Percentiles rank a stretch among this genome's conserved stretches.
phyloP scores from a whole-genome alignment of 2,888 invertebrate species.

The Phortica okadai region DNA sequence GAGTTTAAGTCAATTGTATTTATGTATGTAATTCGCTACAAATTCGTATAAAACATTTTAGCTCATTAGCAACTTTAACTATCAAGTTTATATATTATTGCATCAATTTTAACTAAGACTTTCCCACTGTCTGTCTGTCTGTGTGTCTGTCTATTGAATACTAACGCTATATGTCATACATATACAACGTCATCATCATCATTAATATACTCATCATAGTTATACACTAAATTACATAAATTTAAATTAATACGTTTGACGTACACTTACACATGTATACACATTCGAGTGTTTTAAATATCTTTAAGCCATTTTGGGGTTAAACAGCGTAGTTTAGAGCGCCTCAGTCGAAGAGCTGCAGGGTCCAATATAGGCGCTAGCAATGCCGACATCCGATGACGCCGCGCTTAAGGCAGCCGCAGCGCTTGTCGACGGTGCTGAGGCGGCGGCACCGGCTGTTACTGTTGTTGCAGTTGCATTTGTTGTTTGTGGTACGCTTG shows the following conservation, averaged over 20 bases:
- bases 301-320: conserved; percentile 4
- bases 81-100: conserved; percentile 49
- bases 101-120: conserved; percentile 47
- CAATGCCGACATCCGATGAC: conserved; percentile 43
- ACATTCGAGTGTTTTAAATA: background rate
- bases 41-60: conserved; percentile 33
- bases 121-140: background rate
- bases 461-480: conserved; percentile 42
- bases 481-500: conserved; percentile 39
- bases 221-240: background rate
- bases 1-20: background rate
- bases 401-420: conserved; percentile 68
- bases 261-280: conserved; percentile 33
- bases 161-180: conserved; percentile 22
- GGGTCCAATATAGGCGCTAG: conserved; percentile 75
- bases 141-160: conserved; percentile 35
- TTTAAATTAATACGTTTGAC: conserved; percentile 59
- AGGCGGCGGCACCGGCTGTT: conserved; percentile 45
- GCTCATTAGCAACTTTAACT: conserved; percentile 40
- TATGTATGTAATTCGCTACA: conserved; percentile 16
- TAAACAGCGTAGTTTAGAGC: conserved; percentile 58
- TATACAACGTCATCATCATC: background rate
- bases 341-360: conserved; percentile 80
- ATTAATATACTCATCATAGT: background rate
- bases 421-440: conserved; percentile 28